Base-by-base conservation (phyloP, 2,888 invertebrate species). In the Cheilosia grossa region DNA sequence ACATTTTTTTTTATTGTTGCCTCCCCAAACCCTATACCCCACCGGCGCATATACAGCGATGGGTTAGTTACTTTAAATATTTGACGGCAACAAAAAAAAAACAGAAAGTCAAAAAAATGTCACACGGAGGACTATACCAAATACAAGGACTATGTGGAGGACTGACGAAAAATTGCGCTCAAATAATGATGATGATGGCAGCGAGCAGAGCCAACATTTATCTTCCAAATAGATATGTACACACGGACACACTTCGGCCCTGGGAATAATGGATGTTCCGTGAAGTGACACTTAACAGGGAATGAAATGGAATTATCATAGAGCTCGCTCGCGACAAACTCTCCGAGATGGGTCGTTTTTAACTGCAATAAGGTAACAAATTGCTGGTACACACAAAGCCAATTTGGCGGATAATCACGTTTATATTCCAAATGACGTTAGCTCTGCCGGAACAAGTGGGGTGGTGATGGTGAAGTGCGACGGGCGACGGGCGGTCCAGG, bases 331-430 rank as follows among this genome's bases (percentile, higher is more conserved):
- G 63, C 74, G 74, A 51, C 51, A 21, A 70, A 42, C 61, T 44
- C 69, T 21, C 51, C 21, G 17, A 61, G 61, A 53, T 63, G 70
- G 58, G 74, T 79, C 74, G 64, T 64, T 83, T 79, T 79, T 79
- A 79, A 83, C 83, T 83, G 79, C 83, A 79, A 83, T 83, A 83
- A 83, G 83, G 83, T 74, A 83, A 83, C 83, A 79, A 83, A 83
- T 83, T 83, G 83, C 79, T 67, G 33, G 79, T 56, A 83, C 83
- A 83, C 83, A 79, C 79, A 83, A 80, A 83, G 83, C 83, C 83
- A 83, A 83, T 83, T 83, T 83, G 74, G 79, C 83, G 79, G 83
- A 83, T 83, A 83, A 83, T 83, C 79, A 83, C 79, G 83, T 83
- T 79, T 79, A 79, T 77, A 67, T 64, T 74, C 58, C 53, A 61